Conservation (phyloP, 2,888 invertebrate genomes). For the Limenitis camilla region DNA sequence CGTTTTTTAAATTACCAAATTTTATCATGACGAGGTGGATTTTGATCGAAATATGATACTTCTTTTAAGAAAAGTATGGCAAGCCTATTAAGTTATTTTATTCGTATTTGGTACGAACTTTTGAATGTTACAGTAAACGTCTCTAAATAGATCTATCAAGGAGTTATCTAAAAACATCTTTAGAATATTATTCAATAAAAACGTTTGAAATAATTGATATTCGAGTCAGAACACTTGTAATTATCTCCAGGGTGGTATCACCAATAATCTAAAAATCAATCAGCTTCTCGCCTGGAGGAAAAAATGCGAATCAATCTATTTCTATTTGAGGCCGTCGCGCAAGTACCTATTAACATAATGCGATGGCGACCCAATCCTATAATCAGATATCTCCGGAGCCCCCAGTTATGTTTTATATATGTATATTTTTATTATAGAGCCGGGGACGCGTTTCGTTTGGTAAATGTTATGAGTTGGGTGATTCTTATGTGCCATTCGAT, state of each 20-base stretch:
- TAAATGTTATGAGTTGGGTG: slow-evolving; percentile 40
- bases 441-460: slow-evolving; percentile 40
- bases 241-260: slow-evolving; percentile 16
- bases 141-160: too few relatives aligned
- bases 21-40: too few relatives aligned
- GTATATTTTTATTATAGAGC: slow-evolving; percentile 55
- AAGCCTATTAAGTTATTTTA: too few relatives aligned
- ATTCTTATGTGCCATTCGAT: slow-evolving; percentile 25
- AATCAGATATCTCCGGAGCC: slow-evolving; percentile 57
- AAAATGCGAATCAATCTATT: slow-evolving; percentile 66
- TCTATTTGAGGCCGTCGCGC: slow-evolving; percentile 54
- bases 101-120: too few relatives aligned
- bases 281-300: slow-evolving; percentile 35
- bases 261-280: slow-evolving; percentile 41
- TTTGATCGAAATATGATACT: too few relatives aligned
- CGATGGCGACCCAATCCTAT: slow-evolving; percentile 60
- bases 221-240: slow-evolving; percentile 8
- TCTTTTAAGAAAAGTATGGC: too few relatives aligned
- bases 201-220: not conserved
- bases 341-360: slow-evolving; percentile 63
- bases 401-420: slow-evolving; percentile 45
- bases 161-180: too few relatives aligned
- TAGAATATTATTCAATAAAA: too few relatives aligned
- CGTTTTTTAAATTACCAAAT: too few relatives aligned
- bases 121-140: too few relatives aligned